Evolutionary conservation across 2,113 vertebrate genomes (phyloP), one percentile per base, ranked within the genome.

Genomic region (Trinectes maculatus): DNA sequence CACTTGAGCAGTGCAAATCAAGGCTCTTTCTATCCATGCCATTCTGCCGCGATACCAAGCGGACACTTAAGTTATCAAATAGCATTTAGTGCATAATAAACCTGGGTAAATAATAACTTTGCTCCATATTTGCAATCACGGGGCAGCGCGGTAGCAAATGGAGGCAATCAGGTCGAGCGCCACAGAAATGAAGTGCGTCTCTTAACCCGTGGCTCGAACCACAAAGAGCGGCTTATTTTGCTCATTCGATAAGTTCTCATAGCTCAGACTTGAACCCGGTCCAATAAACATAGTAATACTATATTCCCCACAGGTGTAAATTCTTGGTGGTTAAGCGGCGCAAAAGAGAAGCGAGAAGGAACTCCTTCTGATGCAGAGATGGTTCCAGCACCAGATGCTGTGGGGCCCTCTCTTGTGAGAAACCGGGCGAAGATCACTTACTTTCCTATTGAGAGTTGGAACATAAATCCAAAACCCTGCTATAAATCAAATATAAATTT

Each of bases 401-500:
- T 72, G 81, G 71, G 80, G 77, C 73, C 85, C 82, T 67, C 78
- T 82, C 76, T 49, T 71, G 77, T 59, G 79, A 85, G 79, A 79
- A 82, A 55, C 57, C 43, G 67, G 78, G 80, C 71, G 63, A 82
- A 86, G 87, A 89, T 84, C 84, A 79, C 75, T 88, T 88, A 80
- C 80, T 82, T 86, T 87, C 86, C 84, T 82, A 84, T 82, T 58
- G 82, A 85, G 80, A 77, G 75, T 66, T 77, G 29, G 79, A 86
- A 80, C 85, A 89, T 90, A 90, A 89, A 92, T 91, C 87, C 82
- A 85, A 19, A 88, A 85, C 82, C 70, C 64, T 31, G 80, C 87
- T 79, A 92, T 92, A 91, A 91, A 91, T 92, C 91, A 92, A 87
- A 88, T 83, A 73, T 78, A 87, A 82, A 87, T 88, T 86, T 88